phyloP scores from a whole-genome alignment of 2,797 vertebrate species.

The Pangasius mekongensis region DNA sequence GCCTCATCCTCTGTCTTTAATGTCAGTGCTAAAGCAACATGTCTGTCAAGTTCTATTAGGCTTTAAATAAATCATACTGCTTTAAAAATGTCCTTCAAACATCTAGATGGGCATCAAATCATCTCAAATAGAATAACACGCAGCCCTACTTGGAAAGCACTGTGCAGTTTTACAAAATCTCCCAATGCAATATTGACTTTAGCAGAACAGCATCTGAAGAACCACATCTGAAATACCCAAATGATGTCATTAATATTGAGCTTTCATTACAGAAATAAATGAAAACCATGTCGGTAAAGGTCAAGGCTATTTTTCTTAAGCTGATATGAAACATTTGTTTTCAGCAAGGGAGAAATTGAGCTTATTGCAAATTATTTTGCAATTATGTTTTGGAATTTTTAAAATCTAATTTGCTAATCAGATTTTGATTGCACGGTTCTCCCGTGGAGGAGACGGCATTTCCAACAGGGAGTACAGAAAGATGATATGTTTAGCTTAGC shows the following conservation, averaged over 20 bases:
- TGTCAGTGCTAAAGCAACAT: neutral
- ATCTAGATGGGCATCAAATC: neutral
- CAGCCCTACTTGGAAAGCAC: neutral
- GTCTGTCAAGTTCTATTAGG: neutral
- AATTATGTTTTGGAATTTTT: conserved; percentile 53
- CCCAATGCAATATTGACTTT: conserved; percentile 1
- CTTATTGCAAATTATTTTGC: conserved; percentile 56
- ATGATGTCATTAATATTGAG: conserved; percentile 31
- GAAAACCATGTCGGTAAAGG: conserved; percentile 35
- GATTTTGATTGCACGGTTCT: conserved; percentile 32
- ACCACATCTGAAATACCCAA: neutral
- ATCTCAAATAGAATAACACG: neutral
- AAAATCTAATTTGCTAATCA: conserved; percentile 52
- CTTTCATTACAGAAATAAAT: conserved; percentile 42
- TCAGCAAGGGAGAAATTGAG: conserved; percentile 31
- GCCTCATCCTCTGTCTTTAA: neutral
- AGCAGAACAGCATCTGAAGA: neutral
- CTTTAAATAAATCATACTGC: neutral
- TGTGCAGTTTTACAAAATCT: conserved; percentile 11
- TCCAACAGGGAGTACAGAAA: conserved; percentile 18
- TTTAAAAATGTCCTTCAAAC: neutral
- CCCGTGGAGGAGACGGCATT: conserved; percentile 24
- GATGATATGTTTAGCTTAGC: conserved; percentile 25
- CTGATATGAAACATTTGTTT: conserved; percentile 49
- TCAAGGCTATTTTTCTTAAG: conserved; percentile 30